Evolutionary conservation across 2,113 vertebrate genomes (phyloP), one percentile per base, ranked within the genome.

Genomic region (Panurus biarmicus): DNA sequence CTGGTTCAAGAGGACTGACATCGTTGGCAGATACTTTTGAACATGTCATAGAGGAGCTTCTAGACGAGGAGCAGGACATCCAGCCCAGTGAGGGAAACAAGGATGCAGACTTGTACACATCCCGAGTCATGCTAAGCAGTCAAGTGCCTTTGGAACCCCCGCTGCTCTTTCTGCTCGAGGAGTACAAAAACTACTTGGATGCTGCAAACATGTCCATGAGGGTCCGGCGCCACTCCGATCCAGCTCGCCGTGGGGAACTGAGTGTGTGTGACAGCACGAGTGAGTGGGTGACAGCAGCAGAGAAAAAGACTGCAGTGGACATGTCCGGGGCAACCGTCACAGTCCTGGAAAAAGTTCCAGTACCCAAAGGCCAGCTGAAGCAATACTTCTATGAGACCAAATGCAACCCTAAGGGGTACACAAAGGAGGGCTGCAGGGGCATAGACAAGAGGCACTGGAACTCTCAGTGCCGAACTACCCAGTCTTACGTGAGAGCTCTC

Each of bases 361-460:
- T 99, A 92, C 98, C 98, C 91, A 99, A 99, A 96, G 99, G 99
- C 98, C 99, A 99, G 97, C 98, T 99, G 98, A 99, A 99, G 98
- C 99, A 99, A 98, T 99, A 99, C 98, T 99, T 99, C 99, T 99
- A 99, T 56, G 99, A 99, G 99, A 99, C 99, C 98, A 99, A 99
- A 98, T 99, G 99, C 98, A 99, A 99, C 98, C 98, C 99, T 80
- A 99, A 99, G 96, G 99, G 99, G 89, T 99, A 99, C 98, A 99
- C 99, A 48, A 99, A 99, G 97, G 99, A 99, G 95, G 99, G 99
- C 96, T 99, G 99, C 98, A 98, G 99, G 96, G 99, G 99, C 98
- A 99, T 99, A 98, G 99, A 99, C 99, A 99, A 99, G 97, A 98
- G 99, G 98, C 99, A 99, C 94, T 99, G 99, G 98, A 99, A 99